These are phyloP conservation scores for Pica pica DNA, from an alignment of 2,113 vertebrate genomes.

Conservation along the genomic window DNA sequence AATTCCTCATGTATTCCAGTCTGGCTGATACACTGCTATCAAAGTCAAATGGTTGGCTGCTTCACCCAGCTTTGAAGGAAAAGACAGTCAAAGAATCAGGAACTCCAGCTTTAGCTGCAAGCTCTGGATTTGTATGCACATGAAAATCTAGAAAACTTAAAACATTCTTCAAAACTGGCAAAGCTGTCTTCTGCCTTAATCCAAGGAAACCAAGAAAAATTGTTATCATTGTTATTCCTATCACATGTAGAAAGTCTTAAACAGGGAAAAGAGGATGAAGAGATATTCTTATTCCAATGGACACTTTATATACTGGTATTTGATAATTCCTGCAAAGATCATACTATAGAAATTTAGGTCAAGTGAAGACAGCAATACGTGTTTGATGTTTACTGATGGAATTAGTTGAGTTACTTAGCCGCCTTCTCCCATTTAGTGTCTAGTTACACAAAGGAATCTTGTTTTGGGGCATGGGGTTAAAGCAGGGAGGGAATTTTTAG, in stretches of 20 bases:
- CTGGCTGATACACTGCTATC: background rate
- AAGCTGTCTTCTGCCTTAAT: background rate
- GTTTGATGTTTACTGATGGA: background rate
- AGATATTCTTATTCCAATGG: background rate
- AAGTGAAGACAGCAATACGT: background rate
- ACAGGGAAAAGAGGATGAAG: background rate
- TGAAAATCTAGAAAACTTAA: background rate
- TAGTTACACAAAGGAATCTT: background rate
- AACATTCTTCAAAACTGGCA: background rate
- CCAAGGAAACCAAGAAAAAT: background rate
- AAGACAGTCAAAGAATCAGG: background rate
- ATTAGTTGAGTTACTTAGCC: background rate
- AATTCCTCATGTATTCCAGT: background rate
- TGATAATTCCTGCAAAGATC: background rate
- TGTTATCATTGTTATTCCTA: no score
- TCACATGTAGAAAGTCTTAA: background rate
- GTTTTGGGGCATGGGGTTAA: background rate
- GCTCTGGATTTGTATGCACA: background rate
- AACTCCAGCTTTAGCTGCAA: background rate
- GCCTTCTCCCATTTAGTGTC: background rate
- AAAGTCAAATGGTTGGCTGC: background rate
- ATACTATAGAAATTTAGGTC: background rate
- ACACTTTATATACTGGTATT: background rate
- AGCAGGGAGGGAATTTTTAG: background rate
- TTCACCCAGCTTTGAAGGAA: background rate